Base-by-base conservation (phyloP, 2,888 invertebrate species). In the Meliscaeva auricollis region DNA sequence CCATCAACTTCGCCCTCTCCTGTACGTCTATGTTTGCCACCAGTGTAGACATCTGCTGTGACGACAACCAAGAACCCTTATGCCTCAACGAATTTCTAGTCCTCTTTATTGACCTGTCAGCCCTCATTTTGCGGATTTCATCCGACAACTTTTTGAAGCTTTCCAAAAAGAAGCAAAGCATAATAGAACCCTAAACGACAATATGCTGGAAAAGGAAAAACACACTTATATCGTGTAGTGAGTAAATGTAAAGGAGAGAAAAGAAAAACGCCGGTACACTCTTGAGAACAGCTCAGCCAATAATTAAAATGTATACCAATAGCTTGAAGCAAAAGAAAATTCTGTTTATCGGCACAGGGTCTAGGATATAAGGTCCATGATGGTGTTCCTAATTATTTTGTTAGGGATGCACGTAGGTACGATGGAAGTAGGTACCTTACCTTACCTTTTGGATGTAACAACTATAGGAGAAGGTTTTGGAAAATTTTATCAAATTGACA, bases 31-130 rank as follows among this genome's bases (percentile, higher is more conserved):
- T 48, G 8, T 54, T 56, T 79, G 41, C 50, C 69, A 26, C 5
- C 15, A 64, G 62, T 72, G 22, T 32, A 83, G 78, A 74, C 83
- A 79, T 79, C 74, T 83, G 74, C 32, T 48, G 15, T 54, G 56
- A 62, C 20, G 74, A 54, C 32, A 30, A 46, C 46, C 41, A 72
- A 72, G 60, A 79, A 35, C 70, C 50, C 46, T 75, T 52, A 50
- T 64, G 48, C 75, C 35, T 15, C 41, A 74, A 69, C 62, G 69
- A 79, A 74, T 35, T 83, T 58, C 52, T 44, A 68, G 48, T 44
- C 58, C 66, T n/a, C n/a, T 48, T 72, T 70, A 66, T 84, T 79
- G 75, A 84, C 79, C 84, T 79, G 70, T 79, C 84, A 79, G 79
- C 44, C 58, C 69, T 64, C 79, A 83, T 69, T 64, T 83, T 83